Evolutionary conservation across 2,888 invertebrate species (phyloP).

Genomic region (Drosophila niveifrons): DNA sequence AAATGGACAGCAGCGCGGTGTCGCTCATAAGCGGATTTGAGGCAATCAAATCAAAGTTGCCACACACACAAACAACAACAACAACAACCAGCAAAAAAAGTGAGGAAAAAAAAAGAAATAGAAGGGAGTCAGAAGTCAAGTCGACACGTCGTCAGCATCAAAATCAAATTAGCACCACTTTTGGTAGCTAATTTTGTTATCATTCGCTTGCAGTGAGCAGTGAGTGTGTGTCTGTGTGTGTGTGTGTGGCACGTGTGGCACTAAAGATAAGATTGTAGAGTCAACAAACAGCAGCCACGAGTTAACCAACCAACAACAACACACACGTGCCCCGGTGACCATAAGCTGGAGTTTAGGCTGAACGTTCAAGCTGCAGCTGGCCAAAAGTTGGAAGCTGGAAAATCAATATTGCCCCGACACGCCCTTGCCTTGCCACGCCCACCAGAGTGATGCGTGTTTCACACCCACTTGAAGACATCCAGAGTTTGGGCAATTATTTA

Average conservation of each 20-base stretch:
- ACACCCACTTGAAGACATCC: conserved; percentile 45
- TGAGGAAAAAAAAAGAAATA: not conserved
- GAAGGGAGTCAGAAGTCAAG: conserved; percentile 28
- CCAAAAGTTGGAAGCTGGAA: conserved; percentile 5
- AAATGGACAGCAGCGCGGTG: conserved; percentile 62
- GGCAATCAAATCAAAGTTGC: conserved; percentile 61
- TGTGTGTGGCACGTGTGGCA: conserved; percentile 61
- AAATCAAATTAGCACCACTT: conserved; percentile 82
- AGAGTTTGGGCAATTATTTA: conserved; percentile 28
- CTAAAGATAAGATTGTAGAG: conserved; percentile 53
- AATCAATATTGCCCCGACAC: conserved; percentile 46
- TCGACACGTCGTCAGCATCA: conserved; percentile 63
- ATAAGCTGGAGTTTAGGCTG: conserved; percentile 25
- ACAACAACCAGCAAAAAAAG: conserved; percentile 14
- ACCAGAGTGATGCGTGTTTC: conserved; percentile 15
- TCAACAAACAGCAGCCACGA: conserved; percentile 62
- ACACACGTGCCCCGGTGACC: conserved; percentile 60
- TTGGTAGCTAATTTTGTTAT: conserved; percentile 77
- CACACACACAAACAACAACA: conserved; percentile 18
- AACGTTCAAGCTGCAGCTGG: conserved; percentile 5
- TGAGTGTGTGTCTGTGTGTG: not conserved
- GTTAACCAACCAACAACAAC: conserved; percentile 18
- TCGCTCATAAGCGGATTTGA: conserved; percentile 77
- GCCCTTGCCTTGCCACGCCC: conserved; percentile 38
- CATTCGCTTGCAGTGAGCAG: conserved; percentile 52